Percentiles rank a stretch among this genome's conserved stretches.
phyloP scores from a whole-genome alignment of 2,888 invertebrate species.

The Megaustenia siamemsis region DNA sequence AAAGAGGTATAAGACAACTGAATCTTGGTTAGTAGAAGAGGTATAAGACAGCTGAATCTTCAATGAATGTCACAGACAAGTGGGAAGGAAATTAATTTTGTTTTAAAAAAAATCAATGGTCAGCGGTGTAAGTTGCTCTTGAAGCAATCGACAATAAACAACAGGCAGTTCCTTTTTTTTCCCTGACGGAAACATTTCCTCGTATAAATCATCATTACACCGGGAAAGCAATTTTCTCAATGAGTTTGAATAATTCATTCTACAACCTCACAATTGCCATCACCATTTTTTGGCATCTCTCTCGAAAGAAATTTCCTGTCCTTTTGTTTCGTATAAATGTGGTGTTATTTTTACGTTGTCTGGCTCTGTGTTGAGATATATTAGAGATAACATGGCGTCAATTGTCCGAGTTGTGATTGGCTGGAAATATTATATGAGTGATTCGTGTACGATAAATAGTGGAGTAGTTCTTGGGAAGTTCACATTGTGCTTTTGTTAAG shows the following conservation, averaged over 20 bases:
- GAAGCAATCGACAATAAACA: slow-evolving; percentile 15
- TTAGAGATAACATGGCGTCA: not conserved
- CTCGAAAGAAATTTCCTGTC: not conserved
- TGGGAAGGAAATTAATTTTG: not conserved
- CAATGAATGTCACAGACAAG: not conserved
- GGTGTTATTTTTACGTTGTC: not conserved
- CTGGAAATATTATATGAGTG: not conserved
- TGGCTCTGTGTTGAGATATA: not conserved
- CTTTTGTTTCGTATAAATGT: not conserved
- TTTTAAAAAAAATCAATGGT: not conserved
- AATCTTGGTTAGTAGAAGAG: too few species aligned
- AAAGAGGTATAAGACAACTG: too few species aligned
- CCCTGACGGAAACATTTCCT: not conserved
- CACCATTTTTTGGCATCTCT: not conserved
- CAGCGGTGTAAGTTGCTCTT: not conserved
- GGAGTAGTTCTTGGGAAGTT: too few species aligned
- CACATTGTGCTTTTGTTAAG: too few species aligned
- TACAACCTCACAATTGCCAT: not conserved
- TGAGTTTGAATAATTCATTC: slow-evolving; percentile 29
- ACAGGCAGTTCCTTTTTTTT: slow-evolving; percentile 12
- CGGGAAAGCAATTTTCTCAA: slow-evolving; percentile 17
- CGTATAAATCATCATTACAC: slow-evolving; percentile 27
- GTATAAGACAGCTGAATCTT: too few species aligned
- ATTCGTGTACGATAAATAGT: too few species aligned
- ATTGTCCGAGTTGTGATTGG: not conserved